A percentile compares a stretch with the other conserved stretches of the same genome.
Conservation (phyloP, 2,888 invertebrate species). For the Odontothrips loti region DNA sequence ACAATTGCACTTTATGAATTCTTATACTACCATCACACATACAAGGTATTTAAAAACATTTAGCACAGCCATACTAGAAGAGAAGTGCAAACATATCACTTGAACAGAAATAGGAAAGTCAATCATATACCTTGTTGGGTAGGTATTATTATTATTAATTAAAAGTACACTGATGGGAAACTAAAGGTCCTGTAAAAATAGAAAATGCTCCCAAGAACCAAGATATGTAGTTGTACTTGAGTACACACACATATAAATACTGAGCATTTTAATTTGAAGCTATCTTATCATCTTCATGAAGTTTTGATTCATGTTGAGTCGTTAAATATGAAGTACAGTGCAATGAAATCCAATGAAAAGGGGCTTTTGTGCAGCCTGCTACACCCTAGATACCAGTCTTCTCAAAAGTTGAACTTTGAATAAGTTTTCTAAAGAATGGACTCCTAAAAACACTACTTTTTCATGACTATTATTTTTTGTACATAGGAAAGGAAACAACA, state of each 20-base stretch:
- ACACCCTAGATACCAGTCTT: background rate
- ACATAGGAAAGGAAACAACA: too few species aligned
- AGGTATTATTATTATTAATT: too few species aligned
- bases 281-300: too few species aligned
- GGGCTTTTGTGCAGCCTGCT: background rate
- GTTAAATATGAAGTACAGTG: too few species aligned
- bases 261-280: background rate
- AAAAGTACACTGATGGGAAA: background rate
- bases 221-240: background rate
- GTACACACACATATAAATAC: background rate
- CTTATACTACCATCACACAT: constrained; percentile 7
- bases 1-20: background rate
- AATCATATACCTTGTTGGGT: background rate
- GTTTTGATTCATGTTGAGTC: too few species aligned
- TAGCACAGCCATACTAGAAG: background rate
- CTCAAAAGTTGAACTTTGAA: too few species aligned
- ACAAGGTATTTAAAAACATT: background rate
- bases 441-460: too few species aligned
- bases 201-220: background rate
- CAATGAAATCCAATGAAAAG: too few species aligned
- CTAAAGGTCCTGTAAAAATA: background rate
- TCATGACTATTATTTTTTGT: too few species aligned
- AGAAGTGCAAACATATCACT: background rate
- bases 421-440: too few species aligned
- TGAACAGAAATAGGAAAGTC: background rate